These are phyloP conservation scores for Callionymus lyra DNA, from an alignment of 2,113 vertebrate genomes.

Conservation along the genomic window DNA sequence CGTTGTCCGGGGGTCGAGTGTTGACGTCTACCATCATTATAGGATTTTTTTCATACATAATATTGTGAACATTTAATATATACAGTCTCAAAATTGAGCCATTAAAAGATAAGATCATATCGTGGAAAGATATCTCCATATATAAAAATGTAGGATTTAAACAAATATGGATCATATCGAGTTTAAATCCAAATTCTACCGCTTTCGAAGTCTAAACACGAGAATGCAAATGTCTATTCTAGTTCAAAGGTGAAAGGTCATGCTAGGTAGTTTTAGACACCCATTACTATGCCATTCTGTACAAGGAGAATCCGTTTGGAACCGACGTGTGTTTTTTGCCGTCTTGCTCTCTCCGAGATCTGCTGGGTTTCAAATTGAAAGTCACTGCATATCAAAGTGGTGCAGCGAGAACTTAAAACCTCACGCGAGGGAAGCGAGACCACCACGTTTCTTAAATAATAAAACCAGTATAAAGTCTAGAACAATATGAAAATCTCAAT, in stretches of 20 bases:
- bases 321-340: no score
- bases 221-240: slow-evolving; percentile 59
- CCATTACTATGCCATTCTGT: slow-evolving; percentile 77
- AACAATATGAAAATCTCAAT: slow-evolving; percentile 83
- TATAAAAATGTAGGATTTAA: slow-evolving; percentile 67
- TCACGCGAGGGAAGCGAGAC: slow-evolving; percentile 20
- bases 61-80: slow-evolving; percentile 81
- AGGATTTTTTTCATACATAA: slow-evolving; percentile 65
- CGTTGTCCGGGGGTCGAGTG: slow-evolving; percentile 64
- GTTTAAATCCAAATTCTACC: slow-evolving; percentile 56
- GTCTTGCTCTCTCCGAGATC: background rate
- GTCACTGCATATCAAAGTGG: slow-evolving; percentile 27
- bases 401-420: slow-evolving; percentile 24
- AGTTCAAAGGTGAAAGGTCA: slow-evolving; percentile 55
- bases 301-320: slow-evolving; percentile 47
- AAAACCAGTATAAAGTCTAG: slow-evolving; percentile 44
- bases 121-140: slow-evolving; percentile 67
- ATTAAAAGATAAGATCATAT: slow-evolving; percentile 61
- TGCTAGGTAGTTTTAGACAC: slow-evolving; percentile 64
- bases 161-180: slow-evolving; percentile 66
- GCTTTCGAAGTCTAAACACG: slow-evolving; percentile 55
- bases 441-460: slow-evolving; percentile 20
- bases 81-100: slow-evolving; percentile 84
- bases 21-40: slow-evolving; percentile 73
- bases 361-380: slow-evolving; percentile 26